Conservation (phyloP, 1,140 invertebrate genomes). For the Anastrepha ludens region DNA sequence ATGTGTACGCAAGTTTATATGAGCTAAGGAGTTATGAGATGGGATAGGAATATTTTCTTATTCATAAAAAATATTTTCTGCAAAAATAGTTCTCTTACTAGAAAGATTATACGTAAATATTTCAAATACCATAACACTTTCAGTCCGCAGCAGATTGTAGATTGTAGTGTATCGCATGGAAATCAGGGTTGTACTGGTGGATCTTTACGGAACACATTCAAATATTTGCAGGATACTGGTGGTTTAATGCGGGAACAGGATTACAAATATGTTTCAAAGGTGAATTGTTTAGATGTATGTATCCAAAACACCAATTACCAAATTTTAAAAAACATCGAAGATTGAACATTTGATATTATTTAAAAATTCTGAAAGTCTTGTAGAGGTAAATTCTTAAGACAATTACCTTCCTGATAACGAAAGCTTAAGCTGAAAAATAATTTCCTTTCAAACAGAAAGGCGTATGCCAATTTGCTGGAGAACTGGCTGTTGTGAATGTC, state of each 20-base stretch:
- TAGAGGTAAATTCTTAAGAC: neutral
- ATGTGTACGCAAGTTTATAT: too few species aligned
- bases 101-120: neutral
- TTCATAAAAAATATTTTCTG: too few species aligned
- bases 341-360: too few species aligned
- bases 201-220: constrained; percentile 82
- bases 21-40: too few species aligned
- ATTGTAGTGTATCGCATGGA: constrained; percentile 81
- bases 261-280: constrained; percentile 82
- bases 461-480: constrained; percentile 77
- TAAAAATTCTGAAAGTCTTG: neutral
- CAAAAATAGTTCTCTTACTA: neutral
- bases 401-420: neutral
- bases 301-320: neutral
- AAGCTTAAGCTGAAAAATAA: too few species aligned
- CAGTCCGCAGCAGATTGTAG: constrained; percentile 85
- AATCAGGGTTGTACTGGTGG: constrained; percentile 85
- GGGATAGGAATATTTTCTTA: too few species aligned
- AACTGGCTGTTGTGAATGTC: constrained; percentile 77
- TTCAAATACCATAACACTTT: neutral
- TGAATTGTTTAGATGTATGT: constrained; percentile 66
- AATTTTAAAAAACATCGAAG: neutral
- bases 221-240: constrained; percentile 79
- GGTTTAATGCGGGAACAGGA: constrained; percentile 79
- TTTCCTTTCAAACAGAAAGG: constrained; percentile 76